Evolutionary conservation across 2,797 vertebrate species (phyloP).

Genomic region (Chloroceryle amazona): DNA sequence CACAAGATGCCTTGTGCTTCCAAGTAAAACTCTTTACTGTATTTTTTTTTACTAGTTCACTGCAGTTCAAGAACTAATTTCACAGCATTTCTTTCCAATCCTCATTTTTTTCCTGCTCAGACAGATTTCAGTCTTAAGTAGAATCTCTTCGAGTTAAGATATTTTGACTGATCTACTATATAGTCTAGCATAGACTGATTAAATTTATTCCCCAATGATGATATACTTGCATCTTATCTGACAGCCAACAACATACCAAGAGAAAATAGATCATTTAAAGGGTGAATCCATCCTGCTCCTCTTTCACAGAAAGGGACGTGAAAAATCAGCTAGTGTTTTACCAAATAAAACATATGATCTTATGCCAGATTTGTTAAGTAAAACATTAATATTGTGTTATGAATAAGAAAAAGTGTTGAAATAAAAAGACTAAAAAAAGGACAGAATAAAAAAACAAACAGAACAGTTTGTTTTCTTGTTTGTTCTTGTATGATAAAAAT

Average conservation of each 20-base stretch:
- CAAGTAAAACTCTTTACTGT: not conserved
- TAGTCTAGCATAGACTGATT: not conserved
- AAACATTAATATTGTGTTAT: not conserved
- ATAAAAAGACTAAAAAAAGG: not conserved
- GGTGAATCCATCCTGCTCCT: not conserved
- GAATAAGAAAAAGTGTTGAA: not conserved
- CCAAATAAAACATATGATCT: not conserved
- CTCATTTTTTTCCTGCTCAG: not conserved
- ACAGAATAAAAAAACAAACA: not conserved
- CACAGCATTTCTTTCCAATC: not conserved
- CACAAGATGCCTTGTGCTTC: not conserved
- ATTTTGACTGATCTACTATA: not conserved
- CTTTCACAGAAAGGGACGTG: not conserved
- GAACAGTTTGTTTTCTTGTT: not conserved
- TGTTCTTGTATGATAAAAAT: not conserved
- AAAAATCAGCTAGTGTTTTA: not conserved
- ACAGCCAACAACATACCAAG: not conserved
- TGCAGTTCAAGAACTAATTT: not conserved
- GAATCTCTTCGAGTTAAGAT: not conserved
- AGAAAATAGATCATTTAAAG: not conserved
- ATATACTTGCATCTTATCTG: slow-evolving; percentile 14
- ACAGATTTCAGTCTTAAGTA: not conserved
- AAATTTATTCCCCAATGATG: not conserved
- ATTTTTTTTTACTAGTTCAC: not conserved
- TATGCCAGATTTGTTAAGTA: not conserved